Evolutionary conservation across 1,140 invertebrate species (phyloP), one percentile per base, ranked within the genome.

Genomic region (Idris sp.): DNA sequence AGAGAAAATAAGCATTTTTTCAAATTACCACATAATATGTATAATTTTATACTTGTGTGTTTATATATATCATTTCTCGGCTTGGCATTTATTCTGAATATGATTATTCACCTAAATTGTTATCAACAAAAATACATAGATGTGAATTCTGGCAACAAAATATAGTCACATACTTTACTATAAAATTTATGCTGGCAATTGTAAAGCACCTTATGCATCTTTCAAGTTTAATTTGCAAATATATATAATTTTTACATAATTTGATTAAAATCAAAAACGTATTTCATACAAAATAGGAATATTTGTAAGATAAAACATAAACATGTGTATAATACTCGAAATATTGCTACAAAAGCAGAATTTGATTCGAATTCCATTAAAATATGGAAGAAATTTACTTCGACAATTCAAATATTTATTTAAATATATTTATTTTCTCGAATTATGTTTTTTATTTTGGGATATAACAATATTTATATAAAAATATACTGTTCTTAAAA

Each of bases 121-220:
- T 76, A 74, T 79, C 81, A 85, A 86, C 81, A 86, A 87, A 84
- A 86, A 85, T 86, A 85, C 80, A 69, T 79, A 79, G 78, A 85
- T 73, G 75, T 74, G 68, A 81, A 79, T 72, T 81, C 54, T 84
- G 64, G 75, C 79, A 84, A 84, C 78, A 82, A 85, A 85, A 84
- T 83, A 83, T 79, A 78, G 59, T 79, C 46, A 43, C 33, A 3
- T 25, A 46, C 6, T 69, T 22, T 28, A 40, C 38, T 38, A 38
- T 40, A 15, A 44, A n/a, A n/a, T 43, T 36, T 53, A 44, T 14
- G 19, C 56, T 19, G 14, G 9, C n/a, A 22, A 67, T 9, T 56
- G 16, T 56, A 46, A 28, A n/a, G 46, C 48, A 31, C 18, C 2
- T 15, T 38, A 69, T 38, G 54, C 36, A 46, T 46, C 49, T 53